Conservation (phyloP, 2,888 invertebrate species). For the Ischnura elegans region DNA sequence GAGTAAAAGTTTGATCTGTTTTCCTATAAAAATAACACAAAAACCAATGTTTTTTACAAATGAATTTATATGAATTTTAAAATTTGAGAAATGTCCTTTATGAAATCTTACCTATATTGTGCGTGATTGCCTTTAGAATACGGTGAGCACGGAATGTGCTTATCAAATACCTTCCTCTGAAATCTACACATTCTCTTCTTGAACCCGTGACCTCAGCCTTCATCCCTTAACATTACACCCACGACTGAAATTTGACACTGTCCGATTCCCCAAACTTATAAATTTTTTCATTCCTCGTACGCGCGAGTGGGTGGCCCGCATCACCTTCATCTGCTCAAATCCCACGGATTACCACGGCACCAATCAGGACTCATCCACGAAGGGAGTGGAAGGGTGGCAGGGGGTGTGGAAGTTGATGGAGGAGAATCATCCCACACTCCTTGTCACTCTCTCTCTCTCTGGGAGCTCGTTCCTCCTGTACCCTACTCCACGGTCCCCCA, state of each 20-base stretch:
- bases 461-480: neutral
- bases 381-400: neutral
- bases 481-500: neutral
- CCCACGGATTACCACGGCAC: conserved; percentile 4
- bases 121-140: too few relatives aligned
- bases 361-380: neutral
- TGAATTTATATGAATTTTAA: too few relatives aligned
- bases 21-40: too few relatives aligned
- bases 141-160: too few relatives aligned
- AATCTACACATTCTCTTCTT: too few relatives aligned
- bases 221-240: neutral
- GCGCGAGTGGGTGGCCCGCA: neutral
- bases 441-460: neutral
- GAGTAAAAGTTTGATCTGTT: too few relatives aligned
- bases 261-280: neutral
- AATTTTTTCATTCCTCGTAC: neutral
- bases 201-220: neutral
- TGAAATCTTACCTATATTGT: too few relatives aligned
- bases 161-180: too few relatives aligned
- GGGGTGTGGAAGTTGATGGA: neutral
- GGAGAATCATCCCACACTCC: neutral
- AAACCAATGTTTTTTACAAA: too few relatives aligned
- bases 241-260: neutral
- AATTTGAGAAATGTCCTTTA: too few relatives aligned
- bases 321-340: conserved; percentile 6